Conservation (phyloP, 2,797 vertebrate genomes). For the Otolemur crassicaudatus region DNA sequence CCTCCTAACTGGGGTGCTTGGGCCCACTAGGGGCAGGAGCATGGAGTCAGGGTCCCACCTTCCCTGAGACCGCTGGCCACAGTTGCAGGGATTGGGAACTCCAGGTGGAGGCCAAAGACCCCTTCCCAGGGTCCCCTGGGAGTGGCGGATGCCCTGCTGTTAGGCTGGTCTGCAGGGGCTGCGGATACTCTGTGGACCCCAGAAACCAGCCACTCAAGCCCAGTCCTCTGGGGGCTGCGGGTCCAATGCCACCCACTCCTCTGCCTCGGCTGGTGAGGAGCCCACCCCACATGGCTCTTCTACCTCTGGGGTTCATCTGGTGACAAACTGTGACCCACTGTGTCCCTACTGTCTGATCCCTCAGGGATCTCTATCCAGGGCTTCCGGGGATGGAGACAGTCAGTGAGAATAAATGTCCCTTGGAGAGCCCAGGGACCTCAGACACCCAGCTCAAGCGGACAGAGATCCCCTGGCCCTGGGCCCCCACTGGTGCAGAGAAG, state of each 20-base stretch:
- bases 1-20: background rate
- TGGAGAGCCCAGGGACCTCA: background rate
- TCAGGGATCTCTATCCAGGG: accelerated
- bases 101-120: background rate
- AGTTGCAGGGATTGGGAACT: background rate
- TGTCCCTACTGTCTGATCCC: accelerated
- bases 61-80: background rate
- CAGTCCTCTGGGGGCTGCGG: background rate
- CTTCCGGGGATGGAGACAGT: accelerated
- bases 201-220: too few relatives aligned
- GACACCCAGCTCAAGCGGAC: accelerated
- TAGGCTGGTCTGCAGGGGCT: background rate
- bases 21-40: background rate
- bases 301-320: too few relatives aligned
- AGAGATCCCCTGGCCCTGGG: background rate
- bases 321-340: accelerated
- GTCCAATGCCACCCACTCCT: accelerated
- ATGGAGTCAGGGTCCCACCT: background rate
- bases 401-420: accelerated
- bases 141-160: accelerated
- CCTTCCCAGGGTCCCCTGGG: background rate
- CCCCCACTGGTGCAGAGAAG: background rate
- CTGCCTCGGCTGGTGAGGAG: too few relatives aligned
- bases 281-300: too few relatives aligned
- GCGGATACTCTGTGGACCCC: background rate